Base-by-base conservation (phyloP, 2,797 vertebrate genomes). In the Pitangus sulphuratus region DNA sequence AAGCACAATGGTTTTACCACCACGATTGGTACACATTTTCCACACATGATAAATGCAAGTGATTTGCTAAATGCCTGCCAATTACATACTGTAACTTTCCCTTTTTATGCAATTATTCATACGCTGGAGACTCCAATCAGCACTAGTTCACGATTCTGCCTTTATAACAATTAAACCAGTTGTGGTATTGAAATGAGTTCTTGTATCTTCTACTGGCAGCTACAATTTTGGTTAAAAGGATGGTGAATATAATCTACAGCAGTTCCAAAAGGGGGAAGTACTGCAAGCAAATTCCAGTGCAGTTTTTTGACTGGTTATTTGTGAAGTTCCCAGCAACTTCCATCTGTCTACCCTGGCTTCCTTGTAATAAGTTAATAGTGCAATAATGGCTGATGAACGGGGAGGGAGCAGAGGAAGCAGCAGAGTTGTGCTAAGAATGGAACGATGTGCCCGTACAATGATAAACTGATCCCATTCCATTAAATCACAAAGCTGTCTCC, bases 401-500 rank as follows among this genome's bases (percentile, higher is more conserved):
- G 89, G 85, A 95, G 88, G 90, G 77, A 74, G 68, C 76, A 78
- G 70, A 82, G 68, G 66, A 47, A 57, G 61, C 84, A 90, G 92
- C 71, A n/a, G 78, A 89, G 94, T 78, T 90, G 84, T 84, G 90
- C 85, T 95, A 65, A 80, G 89, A 95, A 92, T 54, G 90, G 92
- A 96, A 93, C 8, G 77, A 95, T 92, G 87, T 82, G 90, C 96
- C 97, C 96, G 97, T 94, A 90, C 22, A 25, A 85, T 97, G 97
- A 97, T 94, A 96, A 97, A 95, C 70, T 31, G 75, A 95, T 96
- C 93, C 96, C 95, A 97, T 97, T 95, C 97, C 96, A 97, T 97
- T 97, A 98, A 98, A 97, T 96, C 96, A 97, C 96, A 94, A 96
- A 94, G 91, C 97, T 97, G 95, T 97, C 97, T 97, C 95, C 81